These are phyloP conservation scores for Rambutsinella grinnellia DNA, from an alignment of 2,888 invertebrate species.

Conservation along the genomic window DNA sequence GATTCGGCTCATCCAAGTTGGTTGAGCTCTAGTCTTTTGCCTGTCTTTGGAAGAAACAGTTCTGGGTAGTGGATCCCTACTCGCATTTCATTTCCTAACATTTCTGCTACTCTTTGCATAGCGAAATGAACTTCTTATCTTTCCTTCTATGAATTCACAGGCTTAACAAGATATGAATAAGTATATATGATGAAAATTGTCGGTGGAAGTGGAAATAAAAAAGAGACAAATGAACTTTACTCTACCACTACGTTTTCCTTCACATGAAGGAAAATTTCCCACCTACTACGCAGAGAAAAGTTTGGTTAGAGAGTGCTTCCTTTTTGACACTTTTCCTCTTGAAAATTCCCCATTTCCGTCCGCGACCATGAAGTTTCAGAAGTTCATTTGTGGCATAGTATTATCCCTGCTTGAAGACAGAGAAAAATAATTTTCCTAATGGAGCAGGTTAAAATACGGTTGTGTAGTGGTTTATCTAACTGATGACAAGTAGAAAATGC, in stretches of 20 bases:
- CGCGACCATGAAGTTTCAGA: too few species aligned
- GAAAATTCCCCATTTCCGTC: too few species aligned
- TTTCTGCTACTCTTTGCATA: not conserved
- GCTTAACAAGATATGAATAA: too few species aligned
- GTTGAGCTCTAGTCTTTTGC: not conserved
- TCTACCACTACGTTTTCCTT: slow-evolving; percentile 13
- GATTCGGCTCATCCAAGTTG: slow-evolving; percentile 33
- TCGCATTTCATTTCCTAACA: slow-evolving; percentile 15
- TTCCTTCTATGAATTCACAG: too few species aligned
- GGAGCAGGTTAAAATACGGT: slow-evolving; percentile 34
- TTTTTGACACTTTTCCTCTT: too few species aligned
- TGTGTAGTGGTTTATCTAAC: too few species aligned
- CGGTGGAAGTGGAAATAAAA: slow-evolving; percentile 29
- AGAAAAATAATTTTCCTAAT: slow-evolving; percentile 49
- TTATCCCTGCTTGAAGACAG: slow-evolving; percentile 36
- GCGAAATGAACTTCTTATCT: slow-evolving; percentile 20
- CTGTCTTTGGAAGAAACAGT: slow-evolving; percentile 23
- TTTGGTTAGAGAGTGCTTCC: too few species aligned
- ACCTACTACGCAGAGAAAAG: too few species aligned
- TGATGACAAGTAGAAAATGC: too few species aligned
- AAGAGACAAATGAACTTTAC: slow-evolving; percentile 43
- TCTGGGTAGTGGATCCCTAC: slow-evolving; percentile 24
- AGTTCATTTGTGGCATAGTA: too few species aligned
- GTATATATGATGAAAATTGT: too few species aligned
- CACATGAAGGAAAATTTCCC: too few species aligned